Base-by-base conservation (phyloP, 2,888 invertebrate genomes). In the Gymnoscelis rufifasciata region DNA sequence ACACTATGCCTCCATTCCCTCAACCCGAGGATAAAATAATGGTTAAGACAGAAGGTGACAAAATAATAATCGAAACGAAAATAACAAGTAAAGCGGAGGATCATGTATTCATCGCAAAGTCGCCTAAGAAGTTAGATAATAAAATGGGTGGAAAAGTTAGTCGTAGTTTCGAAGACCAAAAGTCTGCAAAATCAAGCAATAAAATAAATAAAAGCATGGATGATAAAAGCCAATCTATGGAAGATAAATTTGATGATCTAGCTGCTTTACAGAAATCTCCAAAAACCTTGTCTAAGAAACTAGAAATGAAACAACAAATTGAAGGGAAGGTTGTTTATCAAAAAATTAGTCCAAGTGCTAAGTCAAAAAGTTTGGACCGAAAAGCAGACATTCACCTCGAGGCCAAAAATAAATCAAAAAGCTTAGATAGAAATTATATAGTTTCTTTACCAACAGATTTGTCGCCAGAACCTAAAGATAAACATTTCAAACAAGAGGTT, bases 41-140 rank as follows among this genome's bases (percentile, higher is more conserved):
- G 5, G 93, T 93, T 0, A 91, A 91, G 74, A 91, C 93, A 0
- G 93, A 93, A 65, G 93, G 93, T 0, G 91, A 91, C 57, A 91
- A 91, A 60, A 91, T 91, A 50, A 91, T 91, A 8, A 91, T 91
- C 51, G 93, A 93, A 74, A 91, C 93, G 4, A 93, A 93, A 75
- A 93, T 93, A 28, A 93, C 90, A 55, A 93, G 92, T 38, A 93
- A 93, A 67, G 93, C 91, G 0, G 93, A 93, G 69, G 93, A 93
- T 74, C 93, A 93, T 51, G 93, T 93, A 3, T 90, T 93, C 45
- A 93, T 93, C 60, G 93, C 93, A 0, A 93, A 93, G 66, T 92
- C 93, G 2, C 93, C 93, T 0, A 92, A 93, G 51, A 93, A 93
- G 62, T 72, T 93, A 3, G 93, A 93, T 60, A 90, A 88, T 42